Conservation (phyloP, 2,797 vertebrate genomes). For the Trachurus trachurus region DNA sequence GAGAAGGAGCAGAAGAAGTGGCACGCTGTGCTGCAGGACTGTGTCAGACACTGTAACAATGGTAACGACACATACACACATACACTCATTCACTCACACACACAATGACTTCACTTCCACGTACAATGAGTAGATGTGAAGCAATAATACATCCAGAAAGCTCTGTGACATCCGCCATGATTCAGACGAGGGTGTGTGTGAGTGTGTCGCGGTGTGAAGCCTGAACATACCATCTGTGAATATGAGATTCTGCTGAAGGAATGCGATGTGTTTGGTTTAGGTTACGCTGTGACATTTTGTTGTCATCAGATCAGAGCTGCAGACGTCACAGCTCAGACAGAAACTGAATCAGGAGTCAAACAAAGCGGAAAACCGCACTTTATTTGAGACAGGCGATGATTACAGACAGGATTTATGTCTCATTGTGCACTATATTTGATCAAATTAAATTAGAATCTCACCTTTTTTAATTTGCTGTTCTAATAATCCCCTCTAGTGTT, state of each 20-base stretch:
- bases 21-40: constrained; percentile 95
- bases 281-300: constrained; percentile 21
- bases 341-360: background rate
- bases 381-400: background rate
- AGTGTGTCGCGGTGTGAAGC: constrained; percentile 35
- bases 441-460: background rate
- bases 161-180: constrained; percentile 23
- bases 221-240: constrained; percentile 57
- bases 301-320: background rate
- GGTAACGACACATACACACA: constrained; percentile 79
- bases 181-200: constrained; percentile 55
- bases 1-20: constrained; percentile 96
- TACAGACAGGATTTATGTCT: background rate
- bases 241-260: constrained; percentile 36
- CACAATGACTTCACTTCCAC: background rate
- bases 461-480: background rate
- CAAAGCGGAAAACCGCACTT: background rate
- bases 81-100: background rate
- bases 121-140: background rate
- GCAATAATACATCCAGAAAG: background rate
- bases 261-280: constrained; percentile 39
- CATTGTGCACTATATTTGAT: background rate
- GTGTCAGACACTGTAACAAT: constrained; percentile 92
- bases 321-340: background rate
- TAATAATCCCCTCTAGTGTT: too few species aligned